These are phyloP conservation scores for Cecidostiba fungosa DNA, from an alignment of 2,888 invertebrate genomes.

Conservation along the genomic window DNA sequence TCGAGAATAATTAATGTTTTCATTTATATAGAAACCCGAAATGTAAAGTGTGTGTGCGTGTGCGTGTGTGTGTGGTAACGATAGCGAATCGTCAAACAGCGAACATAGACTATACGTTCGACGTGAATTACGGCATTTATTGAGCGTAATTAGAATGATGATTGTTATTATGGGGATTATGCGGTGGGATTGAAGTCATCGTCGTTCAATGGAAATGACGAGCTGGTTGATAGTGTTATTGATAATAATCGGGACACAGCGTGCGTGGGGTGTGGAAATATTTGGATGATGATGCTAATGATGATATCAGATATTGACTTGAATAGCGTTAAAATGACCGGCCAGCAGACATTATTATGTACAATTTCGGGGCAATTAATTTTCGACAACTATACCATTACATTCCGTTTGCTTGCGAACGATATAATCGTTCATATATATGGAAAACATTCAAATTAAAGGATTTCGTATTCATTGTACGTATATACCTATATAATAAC, in stretches of 20 bases:
- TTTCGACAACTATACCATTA: neutral
- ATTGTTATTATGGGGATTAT: slow-evolving; percentile 42
- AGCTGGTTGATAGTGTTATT: slow-evolving; percentile 25
- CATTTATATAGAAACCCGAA: neutral
- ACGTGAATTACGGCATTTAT: slow-evolving; percentile 36
- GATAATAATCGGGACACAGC: slow-evolving; percentile 26
- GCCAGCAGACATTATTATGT: neutral
- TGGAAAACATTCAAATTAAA: neutral
- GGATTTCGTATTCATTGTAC: neutral
- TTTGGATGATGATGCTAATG: slow-evolving; percentile 20
- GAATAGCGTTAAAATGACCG: neutral
- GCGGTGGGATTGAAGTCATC: slow-evolving; percentile 17
- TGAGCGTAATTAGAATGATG: slow-evolving; percentile 40
- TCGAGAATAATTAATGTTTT: neutral
- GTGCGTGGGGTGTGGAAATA: slow-evolving; percentile 32
- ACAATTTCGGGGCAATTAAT: slow-evolving; percentile 26
- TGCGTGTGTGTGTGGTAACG: neutral
- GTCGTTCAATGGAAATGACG: slow-evolving; percentile 23
- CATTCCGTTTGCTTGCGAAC: neutral
- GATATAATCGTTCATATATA: neutral
- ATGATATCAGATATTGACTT: slow-evolving; percentile 29
- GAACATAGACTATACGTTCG: neutral
- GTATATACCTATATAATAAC: too few species aligned
- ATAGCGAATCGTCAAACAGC: neutral
- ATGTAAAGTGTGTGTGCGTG: neutral